Conservation (phyloP, 1,140 invertebrate genomes). For the Triops longicaudatus region DNA sequence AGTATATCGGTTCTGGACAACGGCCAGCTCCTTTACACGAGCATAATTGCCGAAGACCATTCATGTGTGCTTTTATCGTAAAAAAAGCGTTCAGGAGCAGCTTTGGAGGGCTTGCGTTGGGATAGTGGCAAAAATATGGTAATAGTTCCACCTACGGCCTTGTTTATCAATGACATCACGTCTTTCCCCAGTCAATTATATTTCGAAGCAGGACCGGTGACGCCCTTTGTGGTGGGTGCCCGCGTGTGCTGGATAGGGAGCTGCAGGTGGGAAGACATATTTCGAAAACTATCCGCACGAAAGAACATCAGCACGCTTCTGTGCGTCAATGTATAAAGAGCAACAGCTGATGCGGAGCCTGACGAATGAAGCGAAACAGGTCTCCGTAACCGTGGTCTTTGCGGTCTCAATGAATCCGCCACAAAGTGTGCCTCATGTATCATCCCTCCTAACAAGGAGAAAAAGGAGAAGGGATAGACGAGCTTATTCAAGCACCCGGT, state of each 20-base stretch:
- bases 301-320: background rate
- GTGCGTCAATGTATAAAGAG: background rate
- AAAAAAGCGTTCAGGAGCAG: background rate
- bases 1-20: background rate
- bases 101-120: background rate
- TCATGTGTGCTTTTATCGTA: background rate
- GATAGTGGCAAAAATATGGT: background rate
- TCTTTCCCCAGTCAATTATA: background rate
- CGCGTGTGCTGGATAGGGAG: background rate
- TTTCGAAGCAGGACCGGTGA: background rate
- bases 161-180: background rate
- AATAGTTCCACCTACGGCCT: background rate
- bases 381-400: background rate
- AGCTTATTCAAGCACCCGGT: background rate
- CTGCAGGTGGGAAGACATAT: background rate
- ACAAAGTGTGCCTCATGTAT: background rate
- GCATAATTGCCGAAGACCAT: background rate
- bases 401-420: slow-evolving; percentile 1
- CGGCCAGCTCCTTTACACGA: slow-evolving; percentile 9
- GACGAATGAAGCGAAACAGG: slow-evolving; percentile 7
- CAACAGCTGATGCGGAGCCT: slow-evolving; percentile 10
- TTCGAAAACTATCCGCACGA: background rate
- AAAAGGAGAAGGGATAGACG: background rate
- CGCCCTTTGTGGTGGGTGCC: background rate
- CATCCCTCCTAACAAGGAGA: background rate